Evolutionary conservation across 2,888 invertebrate genomes (phyloP), one percentile per base, ranked within the genome.

Genomic region (Leucozona laternaria): DNA sequence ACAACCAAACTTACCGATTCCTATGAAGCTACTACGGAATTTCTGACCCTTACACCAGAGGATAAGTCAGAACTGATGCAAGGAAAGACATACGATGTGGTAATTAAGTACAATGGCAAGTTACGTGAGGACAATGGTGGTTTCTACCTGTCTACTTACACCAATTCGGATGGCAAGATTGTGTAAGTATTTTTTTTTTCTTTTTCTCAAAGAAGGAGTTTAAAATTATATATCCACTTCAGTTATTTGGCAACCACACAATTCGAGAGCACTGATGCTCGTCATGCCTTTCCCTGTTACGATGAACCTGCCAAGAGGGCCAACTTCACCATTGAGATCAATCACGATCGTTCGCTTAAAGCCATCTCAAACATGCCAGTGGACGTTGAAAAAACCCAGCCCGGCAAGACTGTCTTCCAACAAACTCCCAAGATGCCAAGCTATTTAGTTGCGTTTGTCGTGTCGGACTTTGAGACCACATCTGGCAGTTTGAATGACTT

Each of bases 401-500:
- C 76, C 31, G 89, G 89, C 4, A 82, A 84, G 4, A 93, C 93
- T 0, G 88, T 83, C 0, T 93, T 93, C 64, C 5, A 93, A 79
- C 93, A 93, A 53, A 94, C 95, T 0, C 91, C 93, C 0, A 92
- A 93, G 17, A 97, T 97, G 96, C 95, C 97, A 7, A 94, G 96
- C 0, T 98, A 98, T 90, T 93, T 97, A 15, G 93, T 97, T 3
- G 97, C 97, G 0, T 97, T 97, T 90, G 94, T 96, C 15, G 95
- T 98, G 0, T 95, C 95, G 2, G 93, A 94, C 88, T 94, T 95
- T 88, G 90, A 90, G 15, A 88, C 57, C 15, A 88, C 90, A 2
- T 88, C 89, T 6, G 90, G 90, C 7, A 45, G 88, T n/a, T 75
- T 91, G 1, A 90, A 90, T 31, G 64, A 45, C 0, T 66, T 90